A percentile compares a stretch with the other conserved stretches of the same genome.
Evolutionary conservation across 2,888 invertebrate genomes (phyloP).

Genomic region (Campaea margaritaria): DNA sequence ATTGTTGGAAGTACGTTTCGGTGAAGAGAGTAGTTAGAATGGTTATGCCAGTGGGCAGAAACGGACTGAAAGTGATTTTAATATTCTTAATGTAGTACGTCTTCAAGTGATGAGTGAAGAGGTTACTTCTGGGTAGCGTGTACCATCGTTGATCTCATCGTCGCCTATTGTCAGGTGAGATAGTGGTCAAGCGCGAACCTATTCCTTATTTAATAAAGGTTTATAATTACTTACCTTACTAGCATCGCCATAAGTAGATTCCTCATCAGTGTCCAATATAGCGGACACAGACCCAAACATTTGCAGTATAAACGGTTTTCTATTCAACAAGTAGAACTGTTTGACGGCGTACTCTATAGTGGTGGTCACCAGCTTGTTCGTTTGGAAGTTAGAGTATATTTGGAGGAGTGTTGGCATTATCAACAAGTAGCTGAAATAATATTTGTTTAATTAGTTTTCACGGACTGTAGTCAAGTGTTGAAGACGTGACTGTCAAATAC

Average conservation of each 20-base stretch:
- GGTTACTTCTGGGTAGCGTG: too few species aligned
- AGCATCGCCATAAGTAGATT: constrained; percentile 94
- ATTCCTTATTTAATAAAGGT: too few species aligned
- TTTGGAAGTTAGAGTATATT: constrained; percentile 99
- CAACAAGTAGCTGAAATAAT: constrained; percentile 90
- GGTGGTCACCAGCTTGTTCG: constrained; percentile 96
- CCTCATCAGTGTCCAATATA: constrained; percentile 96
- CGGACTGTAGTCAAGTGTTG: not conserved
- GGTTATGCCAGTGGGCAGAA: too few species aligned
- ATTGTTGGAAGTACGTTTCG: too few species aligned
- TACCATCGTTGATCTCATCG: too few species aligned
- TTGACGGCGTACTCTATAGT: constrained; percentile 99
- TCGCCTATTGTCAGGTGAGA: too few species aligned
- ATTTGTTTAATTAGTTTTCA: not conserved
- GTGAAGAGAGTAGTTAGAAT: too few species aligned
- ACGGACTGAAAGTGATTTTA: too few species aligned
- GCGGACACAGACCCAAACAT: constrained; percentile 99
- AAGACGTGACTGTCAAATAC: not conserved
- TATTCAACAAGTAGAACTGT: constrained; percentile 98
- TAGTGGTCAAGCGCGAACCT: too few species aligned
- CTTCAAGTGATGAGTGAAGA: not conserved
- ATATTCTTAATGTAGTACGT: too few species aligned
- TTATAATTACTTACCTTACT: constrained; percentile 88
- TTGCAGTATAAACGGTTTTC: constrained; percentile 99
- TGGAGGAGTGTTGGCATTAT: constrained; percentile 99